Conservation (phyloP, 2,888 invertebrate genomes). For the Trachelus tabidus region DNA sequence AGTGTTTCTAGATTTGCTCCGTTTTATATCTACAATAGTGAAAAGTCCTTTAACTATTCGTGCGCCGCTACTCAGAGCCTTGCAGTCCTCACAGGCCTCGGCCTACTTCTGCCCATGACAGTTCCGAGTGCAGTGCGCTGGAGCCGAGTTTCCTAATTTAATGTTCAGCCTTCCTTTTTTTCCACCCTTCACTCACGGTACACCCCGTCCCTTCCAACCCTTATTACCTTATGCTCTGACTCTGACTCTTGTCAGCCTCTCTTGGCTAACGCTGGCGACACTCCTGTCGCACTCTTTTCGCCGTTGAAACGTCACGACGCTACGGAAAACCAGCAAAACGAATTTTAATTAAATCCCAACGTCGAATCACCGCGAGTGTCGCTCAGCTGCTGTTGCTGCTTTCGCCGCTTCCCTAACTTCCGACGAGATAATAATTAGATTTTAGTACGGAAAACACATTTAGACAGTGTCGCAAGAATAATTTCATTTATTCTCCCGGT, state of each 20-base stretch:
- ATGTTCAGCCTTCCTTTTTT: slow-evolving; percentile 21
- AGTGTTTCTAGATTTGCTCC: not conserved
- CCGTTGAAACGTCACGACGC: not conserved
- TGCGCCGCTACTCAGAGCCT: not conserved
- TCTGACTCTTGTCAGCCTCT: slow-evolving; percentile 3
- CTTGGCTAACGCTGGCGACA: not conserved
- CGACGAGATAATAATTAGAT: not conserved
- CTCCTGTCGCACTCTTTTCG: not conserved
- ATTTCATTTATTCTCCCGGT: not conserved
- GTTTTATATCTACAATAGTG: not conserved
- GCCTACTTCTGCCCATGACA: slow-evolving; percentile 29
- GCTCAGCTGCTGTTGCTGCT: not conserved
- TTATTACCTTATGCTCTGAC: slow-evolving; percentile 12
- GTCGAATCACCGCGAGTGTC: slow-evolving; percentile 21
- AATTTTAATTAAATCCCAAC: slow-evolving; percentile 43
- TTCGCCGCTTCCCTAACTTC: not conserved
- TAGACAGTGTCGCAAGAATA: not conserved
- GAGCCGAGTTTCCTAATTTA: slow-evolving; percentile 33
- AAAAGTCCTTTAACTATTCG: not conserved
- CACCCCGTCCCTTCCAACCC: slow-evolving; percentile 12
- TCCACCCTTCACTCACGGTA: slow-evolving; percentile 23
- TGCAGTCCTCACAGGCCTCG: slow-evolving; percentile 24
- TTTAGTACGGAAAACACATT: not conserved
- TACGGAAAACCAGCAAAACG: slow-evolving; percentile 31
- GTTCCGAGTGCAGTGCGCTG: slow-evolving; percentile 4